A percentile compares a stretch with the other conserved stretches of the same genome.
phyloP scores from a whole-genome alignment of 64 coral and sea anemone genomes.

The Platygyra sinensis region DNA sequence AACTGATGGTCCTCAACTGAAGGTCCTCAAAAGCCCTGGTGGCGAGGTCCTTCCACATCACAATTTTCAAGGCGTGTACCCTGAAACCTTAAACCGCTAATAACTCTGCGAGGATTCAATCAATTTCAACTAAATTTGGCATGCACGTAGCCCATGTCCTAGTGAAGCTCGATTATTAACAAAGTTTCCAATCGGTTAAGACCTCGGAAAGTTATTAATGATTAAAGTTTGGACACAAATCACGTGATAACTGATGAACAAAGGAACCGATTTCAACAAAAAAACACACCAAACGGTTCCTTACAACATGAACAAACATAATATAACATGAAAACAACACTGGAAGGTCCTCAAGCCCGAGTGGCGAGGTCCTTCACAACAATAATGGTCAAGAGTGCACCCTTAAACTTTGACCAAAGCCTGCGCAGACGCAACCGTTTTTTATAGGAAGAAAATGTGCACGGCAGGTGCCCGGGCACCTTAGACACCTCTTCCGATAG shows the following conservation, averaged over 20 bases:
- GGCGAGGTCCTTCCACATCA: too few species aligned
- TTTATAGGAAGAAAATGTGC: conserved; percentile 19
- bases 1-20: too few species aligned
- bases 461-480: conserved; percentile 2
- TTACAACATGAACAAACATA: not conserved
- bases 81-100: too few species aligned
- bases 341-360: not conserved
- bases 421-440: conserved; percentile 10
- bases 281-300: conserved; percentile 30
- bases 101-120: too few species aligned
- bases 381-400: conserved; percentile 2
- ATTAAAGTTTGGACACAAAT: not conserved
- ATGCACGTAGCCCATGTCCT: too few species aligned
- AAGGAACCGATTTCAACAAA: conserved; percentile 19
- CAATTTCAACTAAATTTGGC: too few species aligned
- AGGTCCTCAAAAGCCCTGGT: too few species aligned
- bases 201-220: too few species aligned
- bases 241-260: not conserved
- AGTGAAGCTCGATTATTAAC: too few species aligned
- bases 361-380: not conserved
- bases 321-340: not conserved
- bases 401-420: conserved; percentile 31
- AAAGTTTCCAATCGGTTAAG: too few species aligned
- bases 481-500: conserved; percentile 4
- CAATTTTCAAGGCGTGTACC: too few species aligned